These are phyloP conservation scores for Strigamia crassipes DNA, from an alignment of 2,888 invertebrate species.

Conservation along the genomic window DNA sequence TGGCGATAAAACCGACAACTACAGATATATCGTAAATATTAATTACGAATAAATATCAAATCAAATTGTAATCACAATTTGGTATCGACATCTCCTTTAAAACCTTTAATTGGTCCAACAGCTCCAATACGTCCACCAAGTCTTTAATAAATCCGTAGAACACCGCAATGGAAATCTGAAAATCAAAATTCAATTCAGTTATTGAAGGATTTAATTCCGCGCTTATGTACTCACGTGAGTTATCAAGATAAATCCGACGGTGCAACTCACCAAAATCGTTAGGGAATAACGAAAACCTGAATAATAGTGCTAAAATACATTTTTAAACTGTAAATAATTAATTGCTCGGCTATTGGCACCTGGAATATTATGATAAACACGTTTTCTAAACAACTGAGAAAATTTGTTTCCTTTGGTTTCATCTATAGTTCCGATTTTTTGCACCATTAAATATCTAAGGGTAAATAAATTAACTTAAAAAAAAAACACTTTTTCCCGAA, in stretches of 20 bases:
- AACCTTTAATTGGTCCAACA: not conserved
- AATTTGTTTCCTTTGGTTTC: not conserved
- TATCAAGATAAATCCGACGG: not conserved
- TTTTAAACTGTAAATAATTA: not conserved
- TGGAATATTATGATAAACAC: not conserved
- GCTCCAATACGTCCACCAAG: not conserved
- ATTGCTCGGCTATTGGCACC: not conserved
- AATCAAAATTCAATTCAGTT: not conserved
- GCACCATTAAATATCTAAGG: not conserved
- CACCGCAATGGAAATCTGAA: not conserved
- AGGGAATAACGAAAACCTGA: not conserved
- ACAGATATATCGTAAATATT: not conserved
- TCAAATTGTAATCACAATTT: not conserved
- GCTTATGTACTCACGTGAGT: not conserved
- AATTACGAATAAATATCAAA: not conserved
- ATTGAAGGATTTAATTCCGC: no score
- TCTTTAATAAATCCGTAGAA: slow-evolving; percentile 3
- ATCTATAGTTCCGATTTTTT: not conserved
- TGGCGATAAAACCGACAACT: not conserved
- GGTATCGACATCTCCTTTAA: not conserved
- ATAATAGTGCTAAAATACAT: not conserved
- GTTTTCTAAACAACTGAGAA: not conserved
- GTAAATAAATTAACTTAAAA: no score
- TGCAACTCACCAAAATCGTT: not conserved
- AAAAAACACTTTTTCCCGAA: no score